These are phyloP conservation scores for Nesidiocoris tenuis DNA, from an alignment of 2,888 invertebrate species.

Conservation along the genomic window DNA sequence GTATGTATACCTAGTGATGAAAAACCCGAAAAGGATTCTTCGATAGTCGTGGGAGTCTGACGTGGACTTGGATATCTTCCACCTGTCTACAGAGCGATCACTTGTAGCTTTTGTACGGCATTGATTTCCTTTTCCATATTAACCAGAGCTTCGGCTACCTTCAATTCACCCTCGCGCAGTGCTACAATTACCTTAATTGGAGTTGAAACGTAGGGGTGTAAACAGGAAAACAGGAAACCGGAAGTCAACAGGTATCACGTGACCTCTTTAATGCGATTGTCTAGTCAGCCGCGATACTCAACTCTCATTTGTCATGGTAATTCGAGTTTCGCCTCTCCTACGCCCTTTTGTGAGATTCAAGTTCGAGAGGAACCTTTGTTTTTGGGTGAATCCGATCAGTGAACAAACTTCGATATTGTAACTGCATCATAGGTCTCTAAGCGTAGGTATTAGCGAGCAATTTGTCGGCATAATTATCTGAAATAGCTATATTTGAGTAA, in stretches of 20 bases:
- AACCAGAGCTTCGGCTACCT: conserved; percentile 7
- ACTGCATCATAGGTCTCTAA: no score
- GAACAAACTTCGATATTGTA: no score
- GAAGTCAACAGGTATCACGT: conserved; percentile 49
- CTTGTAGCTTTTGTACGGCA: conserved; percentile 6
- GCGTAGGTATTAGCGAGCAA: no score
- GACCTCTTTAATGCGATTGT: conserved; percentile 44
- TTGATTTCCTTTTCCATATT: conserved; percentile 14
- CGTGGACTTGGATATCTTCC: not conserved
- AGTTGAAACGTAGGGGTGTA: conserved; percentile 27
- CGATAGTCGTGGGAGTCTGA: not conserved
- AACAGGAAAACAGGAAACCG: conserved; percentile 43
- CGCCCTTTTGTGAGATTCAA: not conserved
- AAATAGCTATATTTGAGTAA: no score
- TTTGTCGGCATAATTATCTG: no score
- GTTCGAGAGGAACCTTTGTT: no score
- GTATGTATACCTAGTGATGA: no score
- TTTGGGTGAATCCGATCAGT: conserved; percentile 9
- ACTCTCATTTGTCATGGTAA: conserved; percentile 40
- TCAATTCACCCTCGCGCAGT: conserved; percentile 5
- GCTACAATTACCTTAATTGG: conserved; percentile 44
- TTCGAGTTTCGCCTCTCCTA: conserved; percentile 17
- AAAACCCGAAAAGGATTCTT: no score
- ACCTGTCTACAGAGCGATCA: not conserved
- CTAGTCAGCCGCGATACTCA: conserved; percentile 29